Conservation (phyloP, 2,113 vertebrate genomes). For the Amphilophus citrinellus region DNA sequence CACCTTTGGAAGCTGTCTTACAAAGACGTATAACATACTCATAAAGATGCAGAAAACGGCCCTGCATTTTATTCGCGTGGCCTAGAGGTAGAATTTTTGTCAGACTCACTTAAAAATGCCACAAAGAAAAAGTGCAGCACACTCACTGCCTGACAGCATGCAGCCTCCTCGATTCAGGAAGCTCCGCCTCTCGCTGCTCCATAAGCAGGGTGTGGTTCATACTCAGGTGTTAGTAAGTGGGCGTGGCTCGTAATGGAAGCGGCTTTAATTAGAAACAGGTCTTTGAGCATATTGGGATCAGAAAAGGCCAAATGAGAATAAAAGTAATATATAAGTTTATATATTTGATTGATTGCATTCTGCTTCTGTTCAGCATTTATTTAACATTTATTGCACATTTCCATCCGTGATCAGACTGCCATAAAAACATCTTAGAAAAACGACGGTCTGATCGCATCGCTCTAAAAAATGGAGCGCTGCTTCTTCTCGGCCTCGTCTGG, state of each 20-base stretch:
- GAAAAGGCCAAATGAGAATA: background rate
- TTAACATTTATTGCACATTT: no score
- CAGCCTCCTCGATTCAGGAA: background rate
- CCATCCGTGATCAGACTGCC: no score
- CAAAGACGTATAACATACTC: background rate
- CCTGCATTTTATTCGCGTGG: no score
- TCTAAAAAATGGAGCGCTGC: background rate
- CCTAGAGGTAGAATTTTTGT: no score
- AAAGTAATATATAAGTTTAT: no score
- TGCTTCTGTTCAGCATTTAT: no score
- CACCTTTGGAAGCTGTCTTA: background rate
- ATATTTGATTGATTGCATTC: no score
- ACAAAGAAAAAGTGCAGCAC: no score
- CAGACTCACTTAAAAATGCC: no score
- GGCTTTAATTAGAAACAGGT: background rate
- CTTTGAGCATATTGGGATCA: background rate
- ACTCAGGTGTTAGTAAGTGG: background rate
- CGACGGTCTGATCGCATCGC: background rate
- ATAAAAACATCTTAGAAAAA: no score
- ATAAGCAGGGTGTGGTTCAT: slow-evolving; percentile 12
- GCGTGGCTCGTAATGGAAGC: background rate
- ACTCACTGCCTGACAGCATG: background rate
- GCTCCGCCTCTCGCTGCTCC: slow-evolving; percentile 6
- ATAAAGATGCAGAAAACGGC: background rate
- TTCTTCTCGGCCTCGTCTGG: background rate